These are phyloP conservation scores for Syngnathus acus DNA, from an alignment of 2,797 vertebrate genomes.

Conservation along the genomic window DNA sequence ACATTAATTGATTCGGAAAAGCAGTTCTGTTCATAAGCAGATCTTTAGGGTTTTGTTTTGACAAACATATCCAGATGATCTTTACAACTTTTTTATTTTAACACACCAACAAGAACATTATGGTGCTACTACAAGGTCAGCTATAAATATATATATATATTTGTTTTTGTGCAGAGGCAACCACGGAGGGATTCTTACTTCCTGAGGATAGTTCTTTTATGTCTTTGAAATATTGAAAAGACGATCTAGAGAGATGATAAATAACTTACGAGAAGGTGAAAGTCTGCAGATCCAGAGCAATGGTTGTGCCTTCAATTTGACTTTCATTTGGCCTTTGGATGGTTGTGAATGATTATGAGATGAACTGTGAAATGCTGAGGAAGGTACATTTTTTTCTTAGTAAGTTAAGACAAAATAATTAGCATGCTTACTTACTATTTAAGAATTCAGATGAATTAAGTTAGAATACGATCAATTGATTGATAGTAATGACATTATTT, in stretches of 20 bases:
- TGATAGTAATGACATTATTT: too few species aligned
- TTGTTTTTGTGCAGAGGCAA: too few species aligned
- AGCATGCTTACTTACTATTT: too few species aligned
- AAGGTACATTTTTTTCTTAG: not conserved
- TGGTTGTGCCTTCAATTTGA: not conserved
- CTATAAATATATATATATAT: too few species aligned
- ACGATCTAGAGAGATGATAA: not conserved
- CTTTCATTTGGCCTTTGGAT: constrained; percentile 4
- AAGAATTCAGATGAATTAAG: too few species aligned
- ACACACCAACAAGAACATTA: not conserved
- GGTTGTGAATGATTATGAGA: not conserved
- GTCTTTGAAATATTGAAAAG: constrained; percentile 1
- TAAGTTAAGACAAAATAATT: not conserved
- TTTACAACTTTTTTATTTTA: not conserved
- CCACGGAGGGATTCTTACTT: not conserved
- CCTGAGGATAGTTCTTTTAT: not conserved
- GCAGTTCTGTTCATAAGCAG: constrained; percentile 24
- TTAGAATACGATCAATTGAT: too few species aligned
- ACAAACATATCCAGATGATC: not conserved
- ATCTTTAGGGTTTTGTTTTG: too few species aligned
- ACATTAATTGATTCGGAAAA: constrained; percentile 41
- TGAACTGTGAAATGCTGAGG: not conserved
- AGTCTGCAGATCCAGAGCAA: not conserved
- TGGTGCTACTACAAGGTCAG: not conserved
- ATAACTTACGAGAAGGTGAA: not conserved